Base-by-base conservation (phyloP, 2,888 invertebrate genomes). In the Drosophila incognita region DNA sequence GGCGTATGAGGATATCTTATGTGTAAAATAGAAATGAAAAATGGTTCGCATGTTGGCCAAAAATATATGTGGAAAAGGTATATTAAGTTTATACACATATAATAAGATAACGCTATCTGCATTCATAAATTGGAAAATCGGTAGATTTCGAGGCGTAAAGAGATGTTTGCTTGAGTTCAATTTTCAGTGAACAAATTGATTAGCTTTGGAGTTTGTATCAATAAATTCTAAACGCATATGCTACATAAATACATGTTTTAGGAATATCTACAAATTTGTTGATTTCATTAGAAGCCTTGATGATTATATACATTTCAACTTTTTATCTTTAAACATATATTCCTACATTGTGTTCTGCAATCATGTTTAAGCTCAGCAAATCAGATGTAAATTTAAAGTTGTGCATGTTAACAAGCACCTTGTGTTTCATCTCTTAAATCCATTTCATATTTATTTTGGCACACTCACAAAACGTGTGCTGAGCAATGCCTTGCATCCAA, bases 11-110 rank as follows among this genome's bases (percentile, higher is more conserved):
- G 54, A 70, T 77, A 74, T 81, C 67, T 77, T 81, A 73, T 81
- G 64, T 79, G 74, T 53, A 74, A 71, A 74, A 70, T 36, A 61
- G 52, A 77, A 68, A 79, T 79, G 79, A 79, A 79, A 81, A 81
- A 79, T 79, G 66, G 62, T 77, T 70, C 59, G 52, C 13, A 70
- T 65, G 54, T 58, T 36, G 60, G 11, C 53, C 63, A 69, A 3
- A 24, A 15, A 29, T 56, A 52, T 57, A 73, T 69, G 38, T 52
- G 57, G 40, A 29, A 36, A 46, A 81, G 63, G 76, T 74, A 67
- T 79, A 74, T 76, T 66, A 64, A 65, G 73, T 58, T 53, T 66
- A 73, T 73, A 68, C 42, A 42, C 57, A 63, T 72, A 68, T 72
- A 72, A 73, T 76, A 72, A 71, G 62, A 65, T 61, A 51, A 49